Evolutionary conservation across 2,797 vertebrate species (phyloP), one percentile per base, ranked within the genome.

Genomic region (Sphenodon punctatus): DNA sequence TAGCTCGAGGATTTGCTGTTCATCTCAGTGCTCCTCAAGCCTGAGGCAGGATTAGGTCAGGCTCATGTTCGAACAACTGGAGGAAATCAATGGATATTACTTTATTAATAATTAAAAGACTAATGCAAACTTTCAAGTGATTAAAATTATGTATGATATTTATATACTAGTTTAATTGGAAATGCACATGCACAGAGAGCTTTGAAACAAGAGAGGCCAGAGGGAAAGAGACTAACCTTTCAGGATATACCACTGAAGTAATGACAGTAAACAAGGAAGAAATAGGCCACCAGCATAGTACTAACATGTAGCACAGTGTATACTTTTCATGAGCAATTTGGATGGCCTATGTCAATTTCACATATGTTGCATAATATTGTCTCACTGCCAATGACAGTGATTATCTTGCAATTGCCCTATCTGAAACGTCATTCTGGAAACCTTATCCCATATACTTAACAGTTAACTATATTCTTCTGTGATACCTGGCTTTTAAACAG

Each of bases 101-200:
- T 94, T 95, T 96, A 97, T 97, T 96, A 97, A 97, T 97, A 97
- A 97, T 97, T 98, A 97, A 97, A 97, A 94, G 94, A 89, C 93
- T 92, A 94, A 95, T 90, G 91, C 88, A 86, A 92, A 89, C 90
- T 92, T 94, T 90, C 90, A 93, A 94, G 91, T 95, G 93, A 96
- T 95, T 96, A 95, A 95, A 95, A 92, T 58, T 85, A 77, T 88
- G 91, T 82, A 92, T 85, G 88, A 92, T 92, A 94, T 85, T 58
- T 89, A 93, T 86, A 69, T 92, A 92, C 93, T 93, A 91, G 58
- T 78, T 46, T 36, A 90, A 87, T 64, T 91, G 67, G 70, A 86
- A 93, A 86, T 9, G 36, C 46, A 80, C 51, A n/a, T 8, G 58
- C 58, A 65, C 83, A 85, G 80, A 36, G 69, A 38, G 23, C 73